Percentiles rank a stretch among this genome's conserved stretches.
phyloP scores from a whole-genome alignment of 2,113 vertebrate genomes.

The Sphaerodactylus townsendi region DNA sequence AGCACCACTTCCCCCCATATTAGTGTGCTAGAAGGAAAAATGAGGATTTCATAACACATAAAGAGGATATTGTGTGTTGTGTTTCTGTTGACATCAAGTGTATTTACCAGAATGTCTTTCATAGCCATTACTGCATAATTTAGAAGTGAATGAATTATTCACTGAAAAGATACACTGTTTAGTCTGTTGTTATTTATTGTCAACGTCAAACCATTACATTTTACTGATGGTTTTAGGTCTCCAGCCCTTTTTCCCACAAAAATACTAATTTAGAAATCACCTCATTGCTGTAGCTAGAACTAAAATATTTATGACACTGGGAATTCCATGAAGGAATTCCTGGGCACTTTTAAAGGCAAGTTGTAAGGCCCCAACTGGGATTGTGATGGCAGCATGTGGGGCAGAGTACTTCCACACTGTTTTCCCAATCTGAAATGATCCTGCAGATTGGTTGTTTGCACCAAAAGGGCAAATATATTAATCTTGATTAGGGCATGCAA shows the following conservation, averaged over 20 bases:
- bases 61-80: neutral
- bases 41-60: neutral
- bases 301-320: neutral
- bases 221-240: neutral
- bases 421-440: too few relatives aligned
- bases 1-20: too few relatives aligned
- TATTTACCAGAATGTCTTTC: neutral
- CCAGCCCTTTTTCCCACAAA: neutral
- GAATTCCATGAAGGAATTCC: too few relatives aligned
- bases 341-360: too few relatives aligned
- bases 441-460: too few relatives aligned
- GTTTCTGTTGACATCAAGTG: neutral
- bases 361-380: too few relatives aligned
- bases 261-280: neutral
- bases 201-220: neutral
- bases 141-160: constrained; percentile 61
- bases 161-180: constrained; percentile 31
- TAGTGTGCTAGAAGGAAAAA: neutral
- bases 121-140: constrained; percentile 43
- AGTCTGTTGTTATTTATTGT: constrained; percentile 46
- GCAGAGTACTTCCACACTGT: too few relatives aligned
- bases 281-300: neutral
- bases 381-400: too few relatives aligned
- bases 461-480: too few relatives aligned
- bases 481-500: too few relatives aligned